Evolutionary conservation across 2,113 vertebrate genomes (phyloP), one percentile per base, ranked within the genome.

Genomic region (Halichoeres trimaculatus): DNA sequence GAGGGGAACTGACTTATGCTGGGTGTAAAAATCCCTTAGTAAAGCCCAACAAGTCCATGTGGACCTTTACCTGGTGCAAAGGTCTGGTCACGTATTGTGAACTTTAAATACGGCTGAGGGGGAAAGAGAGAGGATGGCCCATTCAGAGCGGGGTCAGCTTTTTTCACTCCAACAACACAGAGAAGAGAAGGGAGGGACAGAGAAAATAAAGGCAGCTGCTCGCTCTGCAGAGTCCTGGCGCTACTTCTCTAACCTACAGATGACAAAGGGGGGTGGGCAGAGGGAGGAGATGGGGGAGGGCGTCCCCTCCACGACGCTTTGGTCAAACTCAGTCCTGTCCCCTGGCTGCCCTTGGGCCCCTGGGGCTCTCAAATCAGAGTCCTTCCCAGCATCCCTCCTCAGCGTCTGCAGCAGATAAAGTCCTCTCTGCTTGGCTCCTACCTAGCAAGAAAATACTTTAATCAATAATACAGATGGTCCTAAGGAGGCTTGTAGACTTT

Each of bases 181-280:
- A 78, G 69, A 66, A 71, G 56, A 70, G 71, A 67, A 47, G 56
- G 55, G 62, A 69, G 66, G 67, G 61, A 65, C 62, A 78, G 79
- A 59, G 83, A 90, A 92, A 89, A 92, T 84, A 91, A 91, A 88
- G 90, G 78, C 93, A 94, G 93, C 91, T 94, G 92, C 89, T 93
- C 77, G 74, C 92, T 85, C 91, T 76, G 88, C 88, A 69, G 91
- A 93, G 87, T 87, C 89, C 76, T 92, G 89, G 90, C 90, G 55
- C 81, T 77, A 80, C 75, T 84, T 81, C 78, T 77, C 87, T 55
- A 87, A 89, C 83, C 85, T 85, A 85, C 81, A 85, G 77, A 91
- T 84, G 73, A 81, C 73, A 54, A 63, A 48, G 63, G 53, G 65
- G 62, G 79, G 24, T 36, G 56, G 36, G 10, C 23, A 19, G 23